These are phyloP conservation scores for Pimephales promelas DNA, from an alignment of 2,113 vertebrate genomes.

Conservation along the genomic window DNA sequence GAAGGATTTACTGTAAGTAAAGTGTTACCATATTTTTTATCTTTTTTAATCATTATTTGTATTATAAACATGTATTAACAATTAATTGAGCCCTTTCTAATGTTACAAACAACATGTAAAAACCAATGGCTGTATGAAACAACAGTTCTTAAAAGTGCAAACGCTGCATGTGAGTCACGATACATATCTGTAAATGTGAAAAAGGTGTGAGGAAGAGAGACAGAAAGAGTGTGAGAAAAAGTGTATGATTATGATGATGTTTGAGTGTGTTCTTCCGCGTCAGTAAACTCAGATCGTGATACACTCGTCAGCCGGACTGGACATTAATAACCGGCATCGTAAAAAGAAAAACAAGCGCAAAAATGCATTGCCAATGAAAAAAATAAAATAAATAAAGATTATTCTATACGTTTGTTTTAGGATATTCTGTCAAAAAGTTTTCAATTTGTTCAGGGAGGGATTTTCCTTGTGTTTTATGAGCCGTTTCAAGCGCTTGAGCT, in stretches of 20 bases:
- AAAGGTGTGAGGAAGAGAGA: not conserved
- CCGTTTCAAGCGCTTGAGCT: slow-evolving; percentile 46
- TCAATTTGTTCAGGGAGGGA: slow-evolving; percentile 44
- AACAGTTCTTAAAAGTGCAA: not conserved
- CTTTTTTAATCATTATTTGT: too few relatives aligned
- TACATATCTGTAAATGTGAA: not conserved
- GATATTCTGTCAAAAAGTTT: slow-evolving; percentile 18
- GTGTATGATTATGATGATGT: slow-evolving; percentile 6
- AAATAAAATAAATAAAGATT: not conserved
- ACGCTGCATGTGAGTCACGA: not conserved
- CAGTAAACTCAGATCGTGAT: slow-evolving; percentile 73
- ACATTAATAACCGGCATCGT: slow-evolving; percentile 71
- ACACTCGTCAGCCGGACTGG: slow-evolving; percentile 64
- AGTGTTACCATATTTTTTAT: too few relatives aligned
- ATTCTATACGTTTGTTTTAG: not conserved
- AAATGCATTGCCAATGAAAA: not conserved
- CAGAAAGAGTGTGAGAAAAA: slow-evolving; percentile 12
- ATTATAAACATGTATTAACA: too few relatives aligned
- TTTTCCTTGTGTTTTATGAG: slow-evolving; percentile 51
- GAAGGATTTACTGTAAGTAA: too few relatives aligned
- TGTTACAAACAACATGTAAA: not conserved
- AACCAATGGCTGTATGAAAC: not conserved
- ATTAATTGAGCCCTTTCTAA: not conserved
- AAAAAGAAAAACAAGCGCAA: slow-evolving; percentile 45
- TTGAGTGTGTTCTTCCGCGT: slow-evolving; percentile 72